These are phyloP conservation scores for Parapristionchus giblindavisi DNA, from an alignment of 2,888 invertebrate species.

Conservation along the genomic window DNA sequence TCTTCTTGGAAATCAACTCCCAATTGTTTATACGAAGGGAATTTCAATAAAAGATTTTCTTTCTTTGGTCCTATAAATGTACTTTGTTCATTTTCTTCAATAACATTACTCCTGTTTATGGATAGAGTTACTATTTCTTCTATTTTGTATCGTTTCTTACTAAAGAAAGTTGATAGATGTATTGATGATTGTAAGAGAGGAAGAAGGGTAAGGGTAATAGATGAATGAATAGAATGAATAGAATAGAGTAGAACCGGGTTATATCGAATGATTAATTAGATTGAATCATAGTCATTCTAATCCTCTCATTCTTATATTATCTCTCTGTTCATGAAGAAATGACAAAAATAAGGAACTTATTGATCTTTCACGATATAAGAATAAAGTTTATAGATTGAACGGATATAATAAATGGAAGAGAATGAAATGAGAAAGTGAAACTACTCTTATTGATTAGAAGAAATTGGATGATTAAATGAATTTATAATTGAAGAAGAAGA, in stretches of 20 bases:
- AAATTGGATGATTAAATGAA: no score
- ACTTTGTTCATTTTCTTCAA: not conserved
- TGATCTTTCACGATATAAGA: no score
- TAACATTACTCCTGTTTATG: not conserved
- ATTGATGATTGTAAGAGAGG: not conserved
- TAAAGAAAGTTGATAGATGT: not conserved
- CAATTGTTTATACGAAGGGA: constrained; percentile 66
- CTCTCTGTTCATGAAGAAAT: not conserved
- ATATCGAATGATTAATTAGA: not conserved
- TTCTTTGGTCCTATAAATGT: constrained; percentile 54
- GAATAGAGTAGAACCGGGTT: constrained; percentile 33
- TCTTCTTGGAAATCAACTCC: constrained; percentile 59
- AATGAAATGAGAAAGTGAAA: no score
- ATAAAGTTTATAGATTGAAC: no score
- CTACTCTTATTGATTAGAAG: no score
- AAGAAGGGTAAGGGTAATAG: not conserved
- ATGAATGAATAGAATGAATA: not conserved
- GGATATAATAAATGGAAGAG: no score
- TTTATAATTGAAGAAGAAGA: no score
- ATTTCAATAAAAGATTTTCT: constrained; percentile 65
- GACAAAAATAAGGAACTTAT: no score
- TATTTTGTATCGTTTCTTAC: not conserved
- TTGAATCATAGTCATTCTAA: not conserved
- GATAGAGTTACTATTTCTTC: not conserved
- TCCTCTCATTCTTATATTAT: not conserved